Evolutionary conservation across 1,140 invertebrate genomes (phyloP).

Genomic region (Onthophagus taurus): DNA sequence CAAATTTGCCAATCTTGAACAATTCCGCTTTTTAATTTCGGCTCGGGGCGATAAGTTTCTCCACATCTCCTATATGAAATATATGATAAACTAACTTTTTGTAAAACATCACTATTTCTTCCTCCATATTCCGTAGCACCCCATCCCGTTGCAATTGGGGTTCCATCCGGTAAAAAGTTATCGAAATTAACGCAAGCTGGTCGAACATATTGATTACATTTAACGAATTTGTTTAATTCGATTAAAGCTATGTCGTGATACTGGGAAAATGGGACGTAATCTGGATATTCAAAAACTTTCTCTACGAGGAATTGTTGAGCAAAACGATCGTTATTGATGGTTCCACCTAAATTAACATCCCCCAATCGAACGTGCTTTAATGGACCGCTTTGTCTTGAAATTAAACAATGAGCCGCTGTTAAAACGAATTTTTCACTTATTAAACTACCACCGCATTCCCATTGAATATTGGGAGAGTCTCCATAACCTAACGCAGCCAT

Average conservation of each 20-base stretch:
- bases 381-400: neutral
- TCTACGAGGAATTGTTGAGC: constrained; percentile 19
- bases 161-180: neutral
- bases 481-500: neutral
- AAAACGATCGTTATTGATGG: neutral
- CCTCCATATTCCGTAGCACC: constrained; percentile 34
- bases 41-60: constrained; percentile 7
- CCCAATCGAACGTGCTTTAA: neutral
- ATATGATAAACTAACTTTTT: constrained; percentile 41
- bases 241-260: constrained; percentile 7
- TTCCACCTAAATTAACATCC: neutral
- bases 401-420: constrained; percentile 4
- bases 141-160: constrained; percentile 27
- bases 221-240: neutral
- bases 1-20: constrained; percentile 20
- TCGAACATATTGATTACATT: neutral
- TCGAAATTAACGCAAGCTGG: neutral
- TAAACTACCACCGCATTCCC: constrained; percentile 2
- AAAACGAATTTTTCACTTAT: constrained; percentile 8
- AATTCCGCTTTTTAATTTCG: constrained; percentile 18
- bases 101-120: constrained; percentile 37
- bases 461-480: neutral
- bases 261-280: constrained; percentile 31
- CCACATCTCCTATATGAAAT: neutral
- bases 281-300: constrained; percentile 35